Conservation (phyloP, 2,113 vertebrate species). For the Poeciliopsis occidentalis region DNA sequence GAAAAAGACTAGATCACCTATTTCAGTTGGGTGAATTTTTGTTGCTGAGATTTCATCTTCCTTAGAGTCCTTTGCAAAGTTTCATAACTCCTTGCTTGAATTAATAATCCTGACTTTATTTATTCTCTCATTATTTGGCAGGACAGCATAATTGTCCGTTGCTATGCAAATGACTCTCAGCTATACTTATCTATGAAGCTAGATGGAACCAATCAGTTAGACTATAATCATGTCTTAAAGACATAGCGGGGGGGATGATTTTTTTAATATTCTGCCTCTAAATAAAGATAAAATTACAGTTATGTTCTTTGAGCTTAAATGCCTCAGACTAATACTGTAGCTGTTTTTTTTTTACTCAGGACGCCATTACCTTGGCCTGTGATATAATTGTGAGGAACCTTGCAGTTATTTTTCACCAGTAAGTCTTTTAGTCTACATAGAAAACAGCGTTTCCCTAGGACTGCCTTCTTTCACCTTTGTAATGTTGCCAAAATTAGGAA, state of each 20-base stretch:
- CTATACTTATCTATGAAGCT: neutral
- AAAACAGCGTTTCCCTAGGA: neutral
- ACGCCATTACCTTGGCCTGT: neutral
- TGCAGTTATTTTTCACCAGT: neutral
- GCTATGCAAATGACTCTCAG: neutral
- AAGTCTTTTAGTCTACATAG: neutral
- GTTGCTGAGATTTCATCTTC: too few relatives aligned
- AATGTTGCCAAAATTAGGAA: neutral
- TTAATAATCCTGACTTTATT: neutral
- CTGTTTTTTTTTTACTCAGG: neutral
- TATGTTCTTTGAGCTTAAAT: neutral
- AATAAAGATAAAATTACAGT: neutral
- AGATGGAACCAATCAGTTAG: conserved; percentile 1
- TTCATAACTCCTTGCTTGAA: neutral
- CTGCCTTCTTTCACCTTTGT: neutral
- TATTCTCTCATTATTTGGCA: neutral
- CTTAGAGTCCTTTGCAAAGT: neutral
- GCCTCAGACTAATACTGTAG: neutral
- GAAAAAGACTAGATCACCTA: neutral
- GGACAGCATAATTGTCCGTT: neutral
- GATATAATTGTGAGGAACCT: neutral
- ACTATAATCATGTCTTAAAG: conserved; percentile 1
- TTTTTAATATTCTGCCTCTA: neutral
- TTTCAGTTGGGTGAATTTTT: neutral
- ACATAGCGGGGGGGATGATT: neutral